Conservation (phyloP, 2,888 invertebrate genomes). For the Drosophila heteroneura region DNA sequence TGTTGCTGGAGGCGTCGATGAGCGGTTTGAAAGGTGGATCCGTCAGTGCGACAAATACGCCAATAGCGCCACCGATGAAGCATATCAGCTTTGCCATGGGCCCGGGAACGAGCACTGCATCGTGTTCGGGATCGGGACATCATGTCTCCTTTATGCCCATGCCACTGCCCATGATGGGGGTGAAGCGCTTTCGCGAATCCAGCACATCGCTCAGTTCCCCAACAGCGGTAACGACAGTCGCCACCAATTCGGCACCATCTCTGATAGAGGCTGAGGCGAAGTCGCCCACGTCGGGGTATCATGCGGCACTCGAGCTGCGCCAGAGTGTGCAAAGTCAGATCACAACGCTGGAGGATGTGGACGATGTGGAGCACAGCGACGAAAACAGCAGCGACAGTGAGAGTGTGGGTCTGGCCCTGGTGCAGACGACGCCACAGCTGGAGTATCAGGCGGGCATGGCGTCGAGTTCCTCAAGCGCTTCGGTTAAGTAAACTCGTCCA, state of each 20-base stretch:
- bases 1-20: conserved; percentile 60
- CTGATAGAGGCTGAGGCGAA: conserved; percentile 49
- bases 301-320: conserved; percentile 69
- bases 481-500: conserved; percentile 66
- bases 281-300: conserved; percentile 39
- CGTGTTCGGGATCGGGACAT: conserved; percentile 61
- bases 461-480: conserved; percentile 70
- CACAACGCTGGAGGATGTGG: conserved; percentile 78
- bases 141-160: conserved; percentile 78
- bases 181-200: conserved; percentile 58
- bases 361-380: conserved; percentile 54
- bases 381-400: conserved; percentile 59
- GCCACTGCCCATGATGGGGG: conserved; percentile 51
- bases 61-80: conserved; percentile 69
- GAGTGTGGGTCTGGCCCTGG: conserved; percentile 61
- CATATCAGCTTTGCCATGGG: conserved; percentile 83
- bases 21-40: conserved; percentile 46
- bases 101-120: conserved; percentile 37
- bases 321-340: conserved; percentile 79
- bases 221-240: conserved; percentile 31
- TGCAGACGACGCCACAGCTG: conserved; percentile 62
- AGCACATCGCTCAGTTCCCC: conserved; percentile 55
- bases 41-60: conserved; percentile 70
- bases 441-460: conserved; percentile 54
- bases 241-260: conserved; percentile 72